Conservation (phyloP, 2,888 invertebrate species). For the Cremastobaeus sp. region DNA sequence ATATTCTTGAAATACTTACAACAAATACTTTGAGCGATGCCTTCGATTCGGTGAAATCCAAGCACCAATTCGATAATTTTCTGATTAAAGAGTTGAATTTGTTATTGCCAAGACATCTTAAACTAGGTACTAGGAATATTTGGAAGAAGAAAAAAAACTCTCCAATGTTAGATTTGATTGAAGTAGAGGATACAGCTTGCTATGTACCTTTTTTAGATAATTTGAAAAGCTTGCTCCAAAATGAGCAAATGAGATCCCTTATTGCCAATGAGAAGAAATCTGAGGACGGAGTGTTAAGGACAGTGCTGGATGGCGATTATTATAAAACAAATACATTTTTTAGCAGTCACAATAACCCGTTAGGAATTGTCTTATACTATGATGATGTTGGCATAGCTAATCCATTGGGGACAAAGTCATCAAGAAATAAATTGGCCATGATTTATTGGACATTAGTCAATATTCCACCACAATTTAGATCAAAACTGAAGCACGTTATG, state of each 20-base stretch:
- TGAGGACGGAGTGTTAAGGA: background rate
- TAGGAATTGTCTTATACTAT: slow-evolving; percentile 1
- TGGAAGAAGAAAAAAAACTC: background rate
- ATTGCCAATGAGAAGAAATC: background rate
- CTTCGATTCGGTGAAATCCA: background rate
- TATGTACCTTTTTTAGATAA: background rate
- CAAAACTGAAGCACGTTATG: background rate
- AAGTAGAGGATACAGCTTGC: background rate
- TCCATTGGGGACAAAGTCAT: background rate
- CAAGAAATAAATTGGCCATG: background rate
- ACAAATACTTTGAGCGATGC: background rate
- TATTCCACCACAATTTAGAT: background rate
- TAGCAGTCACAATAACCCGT: background rate
- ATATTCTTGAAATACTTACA: background rate
- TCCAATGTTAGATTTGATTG: background rate
- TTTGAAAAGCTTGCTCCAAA: background rate
- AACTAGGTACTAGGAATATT: slow-evolving; percentile 24
- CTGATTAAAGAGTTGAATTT: background rate
- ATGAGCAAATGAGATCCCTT: background rate
- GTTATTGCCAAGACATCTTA: background rate
- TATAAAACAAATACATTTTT: background rate
- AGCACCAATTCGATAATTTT: background rate
- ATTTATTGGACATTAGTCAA: background rate
- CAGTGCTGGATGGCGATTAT: background rate
- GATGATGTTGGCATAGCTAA: slow-evolving; percentile 1